Evolutionary conservation across 2,888 invertebrate genomes (phyloP).

Genomic region (Hydrotaea cyrtoneurina): DNA sequence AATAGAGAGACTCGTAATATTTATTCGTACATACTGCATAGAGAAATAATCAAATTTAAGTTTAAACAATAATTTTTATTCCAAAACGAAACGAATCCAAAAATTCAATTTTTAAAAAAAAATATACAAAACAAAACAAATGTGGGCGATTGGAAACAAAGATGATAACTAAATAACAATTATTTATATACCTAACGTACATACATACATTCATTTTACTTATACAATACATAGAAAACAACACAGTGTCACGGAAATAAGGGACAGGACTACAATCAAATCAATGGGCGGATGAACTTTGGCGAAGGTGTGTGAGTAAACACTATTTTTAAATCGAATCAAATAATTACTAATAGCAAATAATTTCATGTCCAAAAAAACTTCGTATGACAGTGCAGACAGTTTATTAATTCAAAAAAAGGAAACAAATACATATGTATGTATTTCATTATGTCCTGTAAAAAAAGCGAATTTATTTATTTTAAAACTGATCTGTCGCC

Average conservation of each 20-base stretch:
- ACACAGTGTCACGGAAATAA: background rate
- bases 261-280: too few relatives aligned
- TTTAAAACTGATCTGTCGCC: too few relatives aligned
- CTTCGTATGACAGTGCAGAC: too few relatives aligned
- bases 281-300: too few relatives aligned
- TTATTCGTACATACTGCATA: conserved; percentile 42
- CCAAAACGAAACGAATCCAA: conserved; percentile 23
- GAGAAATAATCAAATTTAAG: conserved; percentile 50
- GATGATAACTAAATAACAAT: conserved; percentile 8
- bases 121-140: conserved; percentile 16
- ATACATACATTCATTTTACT: background rate
- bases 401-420: too few relatives aligned
- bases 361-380: too few relatives aligned
- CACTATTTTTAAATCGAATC: too few relatives aligned
- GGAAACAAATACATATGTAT: too few relatives aligned
- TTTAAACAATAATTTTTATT: conserved; percentile 43
- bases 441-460: too few relatives aligned
- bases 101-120: conserved; percentile 26
- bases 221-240: background rate
- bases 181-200: too few relatives aligned
- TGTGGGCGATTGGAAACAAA: background rate
- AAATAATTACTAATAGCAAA: conserved; percentile 3
- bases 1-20: conserved; percentile 52
- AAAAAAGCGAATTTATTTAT: too few relatives aligned
- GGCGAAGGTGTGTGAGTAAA: too few relatives aligned